A percentile compares a stretch with the other conserved stretches of the same genome.
Evolutionary conservation across 30 jellyfish, hydroid and myxozoan genomes (phyloP).

Genomic region (Calvadosia cruxmelitensis): DNA sequence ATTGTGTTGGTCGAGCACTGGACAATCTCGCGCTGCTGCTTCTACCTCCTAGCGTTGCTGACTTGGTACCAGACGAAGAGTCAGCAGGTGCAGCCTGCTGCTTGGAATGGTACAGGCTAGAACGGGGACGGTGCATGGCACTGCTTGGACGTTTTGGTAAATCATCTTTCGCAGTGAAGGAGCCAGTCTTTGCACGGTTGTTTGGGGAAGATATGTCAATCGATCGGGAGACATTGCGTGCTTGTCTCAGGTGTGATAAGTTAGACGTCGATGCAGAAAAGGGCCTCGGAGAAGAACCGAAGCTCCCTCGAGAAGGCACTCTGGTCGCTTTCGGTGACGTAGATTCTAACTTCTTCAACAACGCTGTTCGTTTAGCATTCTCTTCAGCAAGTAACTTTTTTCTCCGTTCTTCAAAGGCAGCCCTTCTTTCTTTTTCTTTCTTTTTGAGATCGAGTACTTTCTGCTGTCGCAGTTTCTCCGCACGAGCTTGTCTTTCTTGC

Average conservation of each 20-base stretch:
- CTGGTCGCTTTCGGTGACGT: conserved; percentile 31
- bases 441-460: conserved; percentile 34
- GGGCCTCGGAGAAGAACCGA: conserved; percentile 36
- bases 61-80: no score
- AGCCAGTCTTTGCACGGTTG: not conserved
- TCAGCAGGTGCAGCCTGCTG: not conserved
- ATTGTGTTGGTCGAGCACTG: not conserved
- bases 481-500: conserved; percentile 37
- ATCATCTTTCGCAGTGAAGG: not conserved
- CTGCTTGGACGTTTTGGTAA: conserved; percentile 16
- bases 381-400: conserved; percentile 52
- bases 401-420: conserved; percentile 55
- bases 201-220: conserved; percentile 1
- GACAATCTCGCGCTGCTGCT: not conserved
- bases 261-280: conserved; percentile 46
- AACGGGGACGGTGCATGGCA: conserved; percentile 6
- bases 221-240: not conserved
- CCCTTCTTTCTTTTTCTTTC: conserved; percentile 59
- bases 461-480: conserved; percentile 48
- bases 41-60: not conserved
- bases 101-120: not conserved
- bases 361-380: conserved; percentile 32
- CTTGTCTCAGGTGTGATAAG: not conserved
- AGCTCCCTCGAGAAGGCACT: conserved; percentile 16
- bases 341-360: conserved; percentile 38